phyloP scores from a whole-genome alignment of 2,888 invertebrate species.

The Augiades crinisus region DNA sequence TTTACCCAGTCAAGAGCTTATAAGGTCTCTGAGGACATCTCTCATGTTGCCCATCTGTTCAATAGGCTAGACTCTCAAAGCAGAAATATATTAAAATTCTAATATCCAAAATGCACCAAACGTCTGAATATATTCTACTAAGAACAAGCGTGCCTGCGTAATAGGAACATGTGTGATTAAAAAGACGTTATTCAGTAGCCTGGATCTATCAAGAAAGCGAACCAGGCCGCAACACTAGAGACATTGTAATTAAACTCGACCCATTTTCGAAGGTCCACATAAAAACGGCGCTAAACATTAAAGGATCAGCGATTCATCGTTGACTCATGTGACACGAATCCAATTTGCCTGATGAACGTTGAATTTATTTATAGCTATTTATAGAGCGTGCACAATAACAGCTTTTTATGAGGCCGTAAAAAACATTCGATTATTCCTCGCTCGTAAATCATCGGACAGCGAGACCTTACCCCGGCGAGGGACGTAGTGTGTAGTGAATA shows the following conservation, averaged over 20 bases:
- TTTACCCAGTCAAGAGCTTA: too few relatives aligned
- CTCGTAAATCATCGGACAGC: conserved; percentile 43
- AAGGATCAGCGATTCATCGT: conserved; percentile 32
- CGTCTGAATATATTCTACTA: too few relatives aligned
- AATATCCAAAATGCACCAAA: too few relatives aligned
- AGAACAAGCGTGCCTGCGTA: too few relatives aligned
- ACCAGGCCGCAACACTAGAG: background rate
- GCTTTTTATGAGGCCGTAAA: conserved; percentile 45
- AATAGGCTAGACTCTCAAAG: too few relatives aligned
- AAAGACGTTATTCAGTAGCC: background rate
- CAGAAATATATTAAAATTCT: too few relatives aligned
- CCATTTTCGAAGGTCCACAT: conserved; percentile 30
- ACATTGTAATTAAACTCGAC: conserved; percentile 30
- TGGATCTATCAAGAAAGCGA: conserved; percentile 10
- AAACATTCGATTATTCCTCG: conserved; percentile 41
- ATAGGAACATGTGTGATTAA: too few relatives aligned
- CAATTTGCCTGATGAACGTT: conserved; percentile 26
- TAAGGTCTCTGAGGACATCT: too few relatives aligned
- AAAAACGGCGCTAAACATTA: conserved; percentile 36
- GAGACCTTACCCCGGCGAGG: conserved; percentile 10
- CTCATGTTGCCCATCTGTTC: too few relatives aligned
- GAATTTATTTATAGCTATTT: conserved; percentile 33
- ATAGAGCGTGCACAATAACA: conserved; percentile 36
- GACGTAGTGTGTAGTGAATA: conserved; percentile 5
- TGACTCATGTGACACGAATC: conserved; percentile 53